These are phyloP conservation scores for Dipodomys merriami DNA, from an alignment of 2,113 vertebrate species.

Conservation along the genomic window DNA sequence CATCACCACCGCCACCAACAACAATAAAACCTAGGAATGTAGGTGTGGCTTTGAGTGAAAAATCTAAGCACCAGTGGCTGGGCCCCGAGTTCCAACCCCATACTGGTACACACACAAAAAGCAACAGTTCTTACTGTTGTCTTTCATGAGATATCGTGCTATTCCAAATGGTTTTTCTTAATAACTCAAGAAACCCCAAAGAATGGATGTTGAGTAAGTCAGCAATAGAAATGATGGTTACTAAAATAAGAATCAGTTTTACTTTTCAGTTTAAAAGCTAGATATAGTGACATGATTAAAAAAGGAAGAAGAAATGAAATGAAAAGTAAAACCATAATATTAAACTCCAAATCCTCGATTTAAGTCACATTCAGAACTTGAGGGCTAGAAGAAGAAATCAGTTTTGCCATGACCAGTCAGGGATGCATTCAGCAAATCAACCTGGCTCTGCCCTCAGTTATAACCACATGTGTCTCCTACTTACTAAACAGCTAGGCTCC, in stretches of 20 bases:
- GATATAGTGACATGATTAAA: background rate
- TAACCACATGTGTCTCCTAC: background rate
- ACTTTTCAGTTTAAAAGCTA: constrained; percentile 5
- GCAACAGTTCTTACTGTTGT: background rate
- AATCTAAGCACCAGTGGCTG: too few species aligned
- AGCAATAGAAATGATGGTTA: background rate
- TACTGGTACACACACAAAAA: too few species aligned
- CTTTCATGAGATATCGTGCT: background rate
- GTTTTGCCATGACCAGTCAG: background rate
- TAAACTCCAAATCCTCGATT: background rate
- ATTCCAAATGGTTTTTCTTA: constrained; percentile 30
- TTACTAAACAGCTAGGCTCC: background rate
- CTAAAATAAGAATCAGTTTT: background rate
- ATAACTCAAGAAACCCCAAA: background rate
- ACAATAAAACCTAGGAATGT: too few species aligned
- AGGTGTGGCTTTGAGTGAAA: too few species aligned
- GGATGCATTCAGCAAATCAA: background rate
- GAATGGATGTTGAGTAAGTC: background rate
- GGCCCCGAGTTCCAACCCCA: too few species aligned
- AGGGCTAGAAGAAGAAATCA: background rate
- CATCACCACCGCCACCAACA: too few species aligned
- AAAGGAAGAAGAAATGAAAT: too few species aligned
- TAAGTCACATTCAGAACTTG: background rate
- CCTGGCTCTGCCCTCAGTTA: background rate
- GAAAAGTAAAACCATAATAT: background rate